Percentiles rank a stretch among this genome's conserved stretches.
These are phyloP conservation scores for Wasmannia auropunctata DNA, from an alignment of 1,140 invertebrate genomes.

Conservation along the genomic window DNA sequence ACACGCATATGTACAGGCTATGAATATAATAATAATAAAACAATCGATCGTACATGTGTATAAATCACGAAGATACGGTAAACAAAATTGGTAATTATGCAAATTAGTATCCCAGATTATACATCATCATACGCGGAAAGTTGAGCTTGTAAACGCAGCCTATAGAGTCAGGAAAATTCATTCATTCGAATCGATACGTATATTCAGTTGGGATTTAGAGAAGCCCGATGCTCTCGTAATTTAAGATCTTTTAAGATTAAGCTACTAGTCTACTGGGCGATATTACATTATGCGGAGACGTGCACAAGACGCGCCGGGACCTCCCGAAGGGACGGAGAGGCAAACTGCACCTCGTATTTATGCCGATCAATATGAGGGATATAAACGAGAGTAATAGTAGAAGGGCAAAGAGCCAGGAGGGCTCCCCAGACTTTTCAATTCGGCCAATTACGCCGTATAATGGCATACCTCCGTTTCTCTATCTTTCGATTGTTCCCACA, in stretches of 20 bases:
- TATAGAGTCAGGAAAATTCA: neutral
- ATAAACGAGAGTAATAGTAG: slow-evolving; percentile 64
- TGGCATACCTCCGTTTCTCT: slow-evolving; percentile 57
- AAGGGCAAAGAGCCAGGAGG: slow-evolving; percentile 64
- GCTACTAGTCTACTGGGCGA: neutral
- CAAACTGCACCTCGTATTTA: slow-evolving; percentile 53
- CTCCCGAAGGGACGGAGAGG: slow-evolving; percentile 39
- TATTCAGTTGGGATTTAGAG: neutral
- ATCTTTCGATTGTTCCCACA: slow-evolving; percentile 29
- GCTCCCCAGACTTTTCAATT: slow-evolving; percentile 76
- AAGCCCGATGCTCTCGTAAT: neutral
- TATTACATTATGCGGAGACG: slow-evolving; percentile 28
- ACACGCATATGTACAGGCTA: neutral
- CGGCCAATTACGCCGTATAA: slow-evolving; percentile 76
- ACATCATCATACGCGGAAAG: neutral
- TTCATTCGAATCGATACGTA: neutral
- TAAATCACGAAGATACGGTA: no score
- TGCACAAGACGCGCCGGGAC: slow-evolving; percentile 25
- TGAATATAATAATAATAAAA: slow-evolving; percentile 9
- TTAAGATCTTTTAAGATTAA: slow-evolving; percentile 32
- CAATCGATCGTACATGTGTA: neutral
- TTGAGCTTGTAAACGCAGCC: neutral
- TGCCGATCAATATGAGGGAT: slow-evolving; percentile 76
- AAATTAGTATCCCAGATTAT: neutral
- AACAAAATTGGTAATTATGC: neutral